These are phyloP conservation scores for Ceyx cyanopectus DNA, from an alignment of 2,113 vertebrate species.

Conservation along the genomic window DNA sequence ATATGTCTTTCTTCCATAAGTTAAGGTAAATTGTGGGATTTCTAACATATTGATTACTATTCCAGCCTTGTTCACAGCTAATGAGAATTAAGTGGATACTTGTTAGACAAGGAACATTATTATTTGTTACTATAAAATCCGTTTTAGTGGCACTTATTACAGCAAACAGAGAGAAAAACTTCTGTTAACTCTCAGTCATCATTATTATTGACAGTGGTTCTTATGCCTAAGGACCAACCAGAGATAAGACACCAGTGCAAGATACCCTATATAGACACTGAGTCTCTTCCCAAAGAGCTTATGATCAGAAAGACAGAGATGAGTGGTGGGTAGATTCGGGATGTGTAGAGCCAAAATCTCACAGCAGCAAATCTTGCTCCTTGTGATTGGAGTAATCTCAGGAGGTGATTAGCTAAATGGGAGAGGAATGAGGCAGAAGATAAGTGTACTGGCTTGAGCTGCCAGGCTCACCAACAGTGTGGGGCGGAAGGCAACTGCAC, in stretches of 20 bases:
- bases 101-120: slow-evolving; percentile 49
- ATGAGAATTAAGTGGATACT: slow-evolving; percentile 58
- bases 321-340: background rate
- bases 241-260: background rate
- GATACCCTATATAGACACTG: background rate
- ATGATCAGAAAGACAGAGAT: background rate
- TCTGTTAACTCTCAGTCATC: background rate
- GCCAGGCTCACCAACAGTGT: rapidly evolving
- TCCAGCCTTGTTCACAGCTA: slow-evolving; percentile 27
- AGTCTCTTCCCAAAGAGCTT: background rate
- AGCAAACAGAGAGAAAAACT: slow-evolving; percentile 1
- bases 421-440: background rate
- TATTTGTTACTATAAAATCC: slow-evolving; percentile 40
- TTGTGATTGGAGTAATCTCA: background rate
- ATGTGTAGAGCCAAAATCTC: background rate
- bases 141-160: slow-evolving; percentile 17
- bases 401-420: background rate
- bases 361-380: background rate
- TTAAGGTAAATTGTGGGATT: slow-evolving; percentile 54
- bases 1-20: slow-evolving; percentile 53
- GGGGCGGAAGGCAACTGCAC: background rate
- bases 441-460: background rate
- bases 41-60: slow-evolving; percentile 47
- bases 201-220: background rate
- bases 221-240: background rate